Evolutionary conservation across 2,888 invertebrate genomes (phyloP).

Genomic region (Clepsis dumicolana): DNA sequence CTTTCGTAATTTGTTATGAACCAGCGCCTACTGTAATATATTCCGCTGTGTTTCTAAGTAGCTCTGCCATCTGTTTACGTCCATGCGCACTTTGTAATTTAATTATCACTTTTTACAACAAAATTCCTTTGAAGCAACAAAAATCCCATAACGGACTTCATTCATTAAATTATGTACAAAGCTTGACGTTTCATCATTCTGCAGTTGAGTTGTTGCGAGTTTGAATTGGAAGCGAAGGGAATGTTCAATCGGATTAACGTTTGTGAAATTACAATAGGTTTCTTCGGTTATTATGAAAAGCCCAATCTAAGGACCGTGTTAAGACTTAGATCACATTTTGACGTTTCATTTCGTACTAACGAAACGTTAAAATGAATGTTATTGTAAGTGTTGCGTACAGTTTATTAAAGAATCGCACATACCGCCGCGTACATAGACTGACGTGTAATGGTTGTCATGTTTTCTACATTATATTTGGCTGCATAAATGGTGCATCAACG

Average conservation of each 20-base stretch:
- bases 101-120: conserved; percentile 68
- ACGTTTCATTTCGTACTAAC: not conserved
- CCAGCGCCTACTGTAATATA: conserved; percentile 15
- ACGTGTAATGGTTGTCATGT: too few species aligned
- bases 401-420: too few species aligned
- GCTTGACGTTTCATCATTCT: conserved; percentile 44
- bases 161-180: conserved; percentile 45
- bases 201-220: conserved; percentile 33
- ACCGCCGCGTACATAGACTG: too few species aligned
- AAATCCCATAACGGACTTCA: conserved; percentile 49
- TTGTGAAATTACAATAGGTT: conserved; percentile 15
- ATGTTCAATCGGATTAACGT: conserved; percentile 33
- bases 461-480: too few species aligned
- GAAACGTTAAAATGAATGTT: too few species aligned
- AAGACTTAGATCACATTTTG: not conserved
- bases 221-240: conserved; percentile 32
- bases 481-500: too few species aligned
- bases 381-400: too few species aligned
- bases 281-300: not conserved
- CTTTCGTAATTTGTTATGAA: not conserved
- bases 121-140: conserved; percentile 47
- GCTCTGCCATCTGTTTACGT: conserved; percentile 66
- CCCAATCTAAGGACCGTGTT: not conserved
- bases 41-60: conserved; percentile 34
- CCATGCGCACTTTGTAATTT: conserved; percentile 63